These are phyloP conservation scores for Odontocolon sp. DNA, from an alignment of 2,888 invertebrate species.

Conservation along the genomic window DNA sequence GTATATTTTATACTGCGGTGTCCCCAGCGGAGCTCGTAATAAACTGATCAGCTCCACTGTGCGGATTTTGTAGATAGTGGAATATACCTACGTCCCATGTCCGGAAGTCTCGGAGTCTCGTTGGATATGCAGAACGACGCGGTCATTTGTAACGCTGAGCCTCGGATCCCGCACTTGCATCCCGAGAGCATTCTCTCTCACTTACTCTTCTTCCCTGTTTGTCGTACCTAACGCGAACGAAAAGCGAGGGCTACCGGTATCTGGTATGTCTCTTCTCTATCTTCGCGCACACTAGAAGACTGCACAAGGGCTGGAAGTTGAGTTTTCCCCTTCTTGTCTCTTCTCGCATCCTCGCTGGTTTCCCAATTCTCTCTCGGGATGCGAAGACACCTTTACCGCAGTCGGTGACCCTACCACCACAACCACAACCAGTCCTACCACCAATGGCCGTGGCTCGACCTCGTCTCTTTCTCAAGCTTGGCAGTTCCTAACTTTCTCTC, in stretches of 20 bases:
- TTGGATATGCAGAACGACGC: slow-evolving; percentile 76
- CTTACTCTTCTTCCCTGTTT: background rate
- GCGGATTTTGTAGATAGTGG: background rate
- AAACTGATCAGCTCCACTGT: too few species aligned
- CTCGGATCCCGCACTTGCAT: slow-evolving; percentile 63
- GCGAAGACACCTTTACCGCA: slow-evolving; percentile 41
- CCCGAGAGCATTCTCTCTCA: slow-evolving; percentile 56
- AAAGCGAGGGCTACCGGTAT: background rate
- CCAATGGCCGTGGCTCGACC: slow-evolving; percentile 47
- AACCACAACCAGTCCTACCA: slow-evolving; percentile 43
- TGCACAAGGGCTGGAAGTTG: background rate
- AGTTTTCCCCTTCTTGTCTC: slow-evolving; percentile 14
- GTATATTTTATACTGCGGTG: too few species aligned
- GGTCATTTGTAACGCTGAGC: slow-evolving; percentile 77
- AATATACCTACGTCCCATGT: slow-evolving; percentile 10
- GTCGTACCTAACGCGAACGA: background rate
- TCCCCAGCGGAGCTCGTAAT: too few species aligned
- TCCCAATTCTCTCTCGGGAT: slow-evolving; percentile 49
- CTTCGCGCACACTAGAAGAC: slow-evolving; percentile 11
- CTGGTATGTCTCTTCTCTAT: background rate
- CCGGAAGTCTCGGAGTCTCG: slow-evolving; percentile 60
- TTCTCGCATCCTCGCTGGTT: background rate
- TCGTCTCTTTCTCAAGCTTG: slow-evolving; percentile 31
- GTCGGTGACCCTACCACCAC: slow-evolving; percentile 53
- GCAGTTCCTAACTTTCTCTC: background rate